Conservation (phyloP, 30 jellyfish, hydroid and myxozoan species). For the Phacellophora camtschatica region DNA sequence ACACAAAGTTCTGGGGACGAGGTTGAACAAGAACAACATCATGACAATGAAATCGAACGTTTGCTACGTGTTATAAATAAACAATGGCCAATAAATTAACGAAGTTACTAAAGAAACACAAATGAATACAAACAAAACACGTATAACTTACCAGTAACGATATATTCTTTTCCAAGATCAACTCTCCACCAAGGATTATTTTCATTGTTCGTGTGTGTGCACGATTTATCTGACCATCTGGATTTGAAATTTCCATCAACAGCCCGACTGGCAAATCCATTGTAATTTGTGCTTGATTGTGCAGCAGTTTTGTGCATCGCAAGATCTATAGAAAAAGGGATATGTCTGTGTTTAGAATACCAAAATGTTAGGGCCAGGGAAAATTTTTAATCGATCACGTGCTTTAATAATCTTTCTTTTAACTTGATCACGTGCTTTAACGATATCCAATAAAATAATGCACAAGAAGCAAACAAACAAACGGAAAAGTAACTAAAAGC, state of each 20-base stretch:
- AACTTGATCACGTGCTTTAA: too few relatives aligned
- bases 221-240: constrained; percentile 79
- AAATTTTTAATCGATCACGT: too few relatives aligned
- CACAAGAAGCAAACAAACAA: too few relatives aligned
- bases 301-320: constrained; percentile 83
- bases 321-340: constrained; percentile 45
- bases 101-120: background rate
- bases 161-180: constrained; percentile 90
- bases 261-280: constrained; percentile 89
- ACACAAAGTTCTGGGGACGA: too few relatives aligned
- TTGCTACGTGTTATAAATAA: too few relatives aligned
- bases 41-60: too few relatives aligned
- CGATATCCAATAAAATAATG: too few relatives aligned
- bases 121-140: background rate
- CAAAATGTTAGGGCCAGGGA: too few relatives aligned
- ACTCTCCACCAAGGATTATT: constrained; percentile 98
- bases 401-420: too few relatives aligned
- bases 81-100: too few relatives aligned
- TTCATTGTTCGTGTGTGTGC: constrained; percentile 92
- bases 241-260: constrained; percentile 94
- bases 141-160: constrained; percentile 79
- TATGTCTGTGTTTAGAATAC: too few relatives aligned
- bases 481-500: background rate
- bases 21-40: too few relatives aligned
- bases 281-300: constrained; percentile 86